Percentiles rank a stretch among this genome's conserved stretches.
Evolutionary conservation across 2,797 vertebrate species (phyloP).

Genomic region (Trematomus bernacchii): DNA sequence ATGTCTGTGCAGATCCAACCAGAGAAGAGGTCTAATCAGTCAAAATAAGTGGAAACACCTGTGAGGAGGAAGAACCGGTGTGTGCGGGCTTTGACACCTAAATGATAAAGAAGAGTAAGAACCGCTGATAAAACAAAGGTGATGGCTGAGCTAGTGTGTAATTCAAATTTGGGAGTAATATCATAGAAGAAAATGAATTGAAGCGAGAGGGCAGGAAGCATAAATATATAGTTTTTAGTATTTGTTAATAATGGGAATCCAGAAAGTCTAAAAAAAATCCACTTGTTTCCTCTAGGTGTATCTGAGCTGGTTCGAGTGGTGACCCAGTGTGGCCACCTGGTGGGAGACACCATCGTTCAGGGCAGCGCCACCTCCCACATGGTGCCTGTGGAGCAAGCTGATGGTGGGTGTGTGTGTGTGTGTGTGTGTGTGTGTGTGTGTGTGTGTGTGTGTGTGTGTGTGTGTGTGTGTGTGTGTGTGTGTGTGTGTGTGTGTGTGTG

Average conservation of each 20-base stretch:
- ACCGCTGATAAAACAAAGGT: too few species aligned
- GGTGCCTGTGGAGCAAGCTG: slow-evolving; percentile 91
- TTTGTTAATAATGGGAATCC: not conserved
- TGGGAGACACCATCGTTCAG: slow-evolving; percentile 92
- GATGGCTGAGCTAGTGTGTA: too few species aligned
- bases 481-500: not conserved
- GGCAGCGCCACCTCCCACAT: slow-evolving; percentile 92
- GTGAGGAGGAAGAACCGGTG: too few species aligned
- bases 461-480: not conserved
- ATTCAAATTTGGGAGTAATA: too few species aligned
- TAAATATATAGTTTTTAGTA: not conserved
- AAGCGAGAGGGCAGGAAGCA: too few species aligned
- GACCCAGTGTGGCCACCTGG: slow-evolving; percentile 91
- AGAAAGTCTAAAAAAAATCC: not conserved
- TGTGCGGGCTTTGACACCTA: too few species aligned
- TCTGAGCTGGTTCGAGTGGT: slow-evolving; percentile 87
- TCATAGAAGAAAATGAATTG: too few species aligned
- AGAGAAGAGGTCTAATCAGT: too few species aligned
- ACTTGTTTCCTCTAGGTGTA: slow-evolving; percentile 77
- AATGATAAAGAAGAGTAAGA: too few species aligned
- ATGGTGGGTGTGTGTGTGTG: slow-evolving; percentile 68
- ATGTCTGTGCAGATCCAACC: too few species aligned
- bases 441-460: not conserved
- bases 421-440: not conserved
- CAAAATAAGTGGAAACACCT: too few species aligned